Evolutionary conservation across 2,113 vertebrate species (phyloP).

Genomic region (Shinisaurus crocodilurus): DNA sequence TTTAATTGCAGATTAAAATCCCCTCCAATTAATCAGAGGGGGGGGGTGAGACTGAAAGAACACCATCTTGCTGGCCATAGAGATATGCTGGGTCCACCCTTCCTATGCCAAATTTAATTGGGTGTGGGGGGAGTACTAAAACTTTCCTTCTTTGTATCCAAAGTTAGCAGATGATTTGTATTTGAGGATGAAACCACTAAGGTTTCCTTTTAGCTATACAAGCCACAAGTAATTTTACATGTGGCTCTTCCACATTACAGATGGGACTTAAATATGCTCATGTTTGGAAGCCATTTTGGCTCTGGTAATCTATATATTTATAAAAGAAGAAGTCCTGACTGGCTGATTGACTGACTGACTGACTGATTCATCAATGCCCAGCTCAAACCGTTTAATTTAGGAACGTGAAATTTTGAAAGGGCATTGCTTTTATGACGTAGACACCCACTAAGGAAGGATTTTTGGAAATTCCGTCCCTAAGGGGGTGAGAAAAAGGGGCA

Average conservation of each 20-base stretch:
- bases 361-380: no score
- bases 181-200: background rate
- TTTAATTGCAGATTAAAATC: conserved; percentile 22
- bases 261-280: background rate
- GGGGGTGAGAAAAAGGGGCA: no score
- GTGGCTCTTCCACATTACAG: background rate
- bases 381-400: no score
- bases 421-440: no score
- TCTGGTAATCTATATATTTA: no score
- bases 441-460: no score
- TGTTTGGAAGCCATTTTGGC: background rate
- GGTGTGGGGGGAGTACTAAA: background rate
- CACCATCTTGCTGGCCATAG: background rate
- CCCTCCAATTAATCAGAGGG: background rate
- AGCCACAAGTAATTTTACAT: background rate
- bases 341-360: no score
- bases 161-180: background rate
- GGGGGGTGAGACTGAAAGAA: background rate
- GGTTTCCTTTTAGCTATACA: background rate
- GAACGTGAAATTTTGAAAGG: no score
- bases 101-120: background rate
- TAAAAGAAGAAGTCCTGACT: no score
- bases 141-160: background rate
- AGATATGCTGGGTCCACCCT: background rate
- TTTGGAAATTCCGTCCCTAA: no score